Evolutionary conservation across 1,140 invertebrate genomes (phyloP).

Genomic region (Eumaeus atala): DNA sequence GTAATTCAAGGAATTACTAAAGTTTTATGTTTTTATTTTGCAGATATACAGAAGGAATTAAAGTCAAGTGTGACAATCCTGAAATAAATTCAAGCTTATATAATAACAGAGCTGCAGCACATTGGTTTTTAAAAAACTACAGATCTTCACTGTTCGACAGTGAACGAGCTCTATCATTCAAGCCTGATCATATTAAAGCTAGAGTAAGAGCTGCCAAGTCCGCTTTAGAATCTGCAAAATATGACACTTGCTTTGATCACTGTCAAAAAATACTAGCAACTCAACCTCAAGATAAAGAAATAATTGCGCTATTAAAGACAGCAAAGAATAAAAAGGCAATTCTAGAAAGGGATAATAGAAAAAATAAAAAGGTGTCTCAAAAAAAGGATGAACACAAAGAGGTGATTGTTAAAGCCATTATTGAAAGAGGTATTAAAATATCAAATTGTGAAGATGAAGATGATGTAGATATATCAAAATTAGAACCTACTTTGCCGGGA

Average conservation of each 20-base stretch:
- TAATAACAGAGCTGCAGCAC: slow-evolving; percentile 92
- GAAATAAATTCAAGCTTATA: slow-evolving; percentile 89
- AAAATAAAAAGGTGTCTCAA: slow-evolving; percentile 65
- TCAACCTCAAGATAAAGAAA: slow-evolving; percentile 75
- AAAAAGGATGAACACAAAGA: slow-evolving; percentile 76
- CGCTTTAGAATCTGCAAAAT: slow-evolving; percentile 80
- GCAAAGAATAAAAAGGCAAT: slow-evolving; percentile 79
- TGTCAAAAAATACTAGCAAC: slow-evolving; percentile 81
- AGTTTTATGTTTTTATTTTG: slow-evolving; percentile 25
- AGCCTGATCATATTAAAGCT: slow-evolving; percentile 87
- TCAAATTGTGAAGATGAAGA: slow-evolving; percentile 53
- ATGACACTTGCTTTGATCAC: slow-evolving; percentile 82
- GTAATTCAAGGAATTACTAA: slow-evolving; percentile 4
- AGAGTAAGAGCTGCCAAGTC: slow-evolving; percentile 84
- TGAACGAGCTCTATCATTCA: slow-evolving; percentile 83
- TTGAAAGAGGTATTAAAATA: slow-evolving; percentile 65
- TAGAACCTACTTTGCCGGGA: slow-evolving; percentile 79
- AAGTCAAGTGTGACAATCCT: slow-evolving; percentile 82
- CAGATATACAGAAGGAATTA: slow-evolving; percentile 92
- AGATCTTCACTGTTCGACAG: slow-evolving; percentile 74
- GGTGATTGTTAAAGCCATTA: slow-evolving; percentile 46
- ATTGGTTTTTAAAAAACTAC: slow-evolving; percentile 91
- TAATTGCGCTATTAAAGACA: slow-evolving; percentile 76
- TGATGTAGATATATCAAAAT: slow-evolving; percentile 69
- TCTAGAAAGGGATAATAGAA: slow-evolving; percentile 75